Base-by-base conservation (phyloP, 30 jellyfish, hydroid and myxozoan genomes). In the Chironex yamaguchii region DNA sequence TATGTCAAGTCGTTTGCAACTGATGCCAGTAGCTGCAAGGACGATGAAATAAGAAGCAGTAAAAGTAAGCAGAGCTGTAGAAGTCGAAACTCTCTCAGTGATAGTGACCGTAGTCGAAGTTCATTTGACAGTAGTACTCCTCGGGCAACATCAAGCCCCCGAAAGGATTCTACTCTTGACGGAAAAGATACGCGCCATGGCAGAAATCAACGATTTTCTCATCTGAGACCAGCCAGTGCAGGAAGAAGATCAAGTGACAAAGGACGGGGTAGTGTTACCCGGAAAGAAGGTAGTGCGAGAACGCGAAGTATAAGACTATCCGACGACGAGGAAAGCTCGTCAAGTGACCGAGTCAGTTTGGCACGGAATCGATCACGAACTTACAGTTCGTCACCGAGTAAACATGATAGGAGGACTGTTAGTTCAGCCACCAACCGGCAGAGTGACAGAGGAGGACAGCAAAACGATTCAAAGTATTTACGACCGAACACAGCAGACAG, bases 401-500 rank as follows among this genome's bases (percentile, higher is more conserved):
- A 17, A 17, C 13, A 17, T 6, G 58, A 42, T 6, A 42, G 58
- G 58, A 42, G n/a, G n/a, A n/a, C n/a, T n/a, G n/a, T n/a, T n/a
- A n/a, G n/a, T n/a, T n/a, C n/a, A n/a, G n/a, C n/a, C n/a, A n/a
- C n/a, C n/a, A n/a, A n/a, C n/a, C n/a, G n/a, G n/a, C n/a, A n/a
- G n/a, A n/a, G n/a, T n/a, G n/a, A n/a, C n/a, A n/a, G n/a, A n/a
- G n/a, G n/a, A n/a, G n/a, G n/a, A n/a, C n/a, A n/a, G n/a, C n/a
- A n/a, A n/a, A n/a, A n/a, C n/a, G n/a, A 42, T 42, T 17, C 9
- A 6, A 42, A 42, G 17, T 17, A 9, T 17, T 42, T 42, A 42
- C 90, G 96, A 0, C 96, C 96, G 17, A 74, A 86, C 79, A 86
- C 96, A 9, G 96, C 96, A 12, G 96, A 86, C 13, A 86, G 96